Conservation (phyloP, 2,113 vertebrate species). For the Brachirus orientalis region DNA sequence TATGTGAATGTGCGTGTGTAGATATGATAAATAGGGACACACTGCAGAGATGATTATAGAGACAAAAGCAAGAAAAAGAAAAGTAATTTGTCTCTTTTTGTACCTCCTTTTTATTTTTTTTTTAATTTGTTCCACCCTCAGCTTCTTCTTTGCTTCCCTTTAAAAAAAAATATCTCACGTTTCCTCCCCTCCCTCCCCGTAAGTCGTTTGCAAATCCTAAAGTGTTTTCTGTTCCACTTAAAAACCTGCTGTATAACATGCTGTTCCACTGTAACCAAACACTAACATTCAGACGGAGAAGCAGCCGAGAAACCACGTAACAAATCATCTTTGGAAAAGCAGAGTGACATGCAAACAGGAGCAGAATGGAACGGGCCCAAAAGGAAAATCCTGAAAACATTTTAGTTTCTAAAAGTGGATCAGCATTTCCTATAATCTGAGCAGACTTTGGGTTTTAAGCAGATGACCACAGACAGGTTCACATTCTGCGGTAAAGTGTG, state of each 20-base stretch:
- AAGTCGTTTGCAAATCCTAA: background rate
- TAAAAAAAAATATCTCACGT: too few relatives aligned
- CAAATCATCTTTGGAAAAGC: background rate
- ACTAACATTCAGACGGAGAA: background rate
- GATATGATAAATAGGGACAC: background rate
- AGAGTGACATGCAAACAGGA: background rate
- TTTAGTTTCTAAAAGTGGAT: slow-evolving; percentile 19
- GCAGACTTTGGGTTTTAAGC: background rate
- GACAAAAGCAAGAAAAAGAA: background rate
- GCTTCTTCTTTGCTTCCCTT: too few relatives aligned
- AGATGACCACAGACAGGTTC: slow-evolving; percentile 26
- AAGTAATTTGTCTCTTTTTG: background rate
- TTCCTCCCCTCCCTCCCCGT: background rate
- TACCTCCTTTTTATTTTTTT: background rate
- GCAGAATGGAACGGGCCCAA: background rate
- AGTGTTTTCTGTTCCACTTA: background rate
- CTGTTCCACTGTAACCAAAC: background rate
- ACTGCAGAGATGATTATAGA: background rate
- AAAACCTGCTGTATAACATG: background rate
- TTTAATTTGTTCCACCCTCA: background rate
- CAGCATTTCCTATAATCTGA: slow-evolving; percentile 8
- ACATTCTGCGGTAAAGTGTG: slow-evolving; percentile 2
- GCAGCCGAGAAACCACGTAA: slow-evolving; percentile 2
- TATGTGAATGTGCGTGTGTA: too few relatives aligned
- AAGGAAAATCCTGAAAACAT: slow-evolving; percentile 13